Conservation (phyloP, 2,797 vertebrate species). For the Acipenser oxyrinchus region DNA sequence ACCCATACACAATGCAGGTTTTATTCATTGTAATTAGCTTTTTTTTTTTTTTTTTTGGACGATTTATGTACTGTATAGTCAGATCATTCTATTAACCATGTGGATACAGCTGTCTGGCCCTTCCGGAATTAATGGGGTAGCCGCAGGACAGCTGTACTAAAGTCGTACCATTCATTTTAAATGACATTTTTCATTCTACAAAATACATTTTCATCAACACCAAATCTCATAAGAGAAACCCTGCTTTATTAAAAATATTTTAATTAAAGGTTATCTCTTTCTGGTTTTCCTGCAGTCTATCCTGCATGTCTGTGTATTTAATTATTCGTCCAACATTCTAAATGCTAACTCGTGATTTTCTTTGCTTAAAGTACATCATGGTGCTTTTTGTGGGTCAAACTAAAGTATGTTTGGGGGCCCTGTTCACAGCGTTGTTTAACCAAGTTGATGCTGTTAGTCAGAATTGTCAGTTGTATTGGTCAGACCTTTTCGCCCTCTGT, state of each 20-base stretch:
- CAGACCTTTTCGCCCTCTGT: too few species aligned
- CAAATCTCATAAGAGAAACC: neutral
- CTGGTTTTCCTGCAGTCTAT: neutral
- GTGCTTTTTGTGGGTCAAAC: too few species aligned
- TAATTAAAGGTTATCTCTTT: slow-evolving; percentile 4
- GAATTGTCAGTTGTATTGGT: too few species aligned
- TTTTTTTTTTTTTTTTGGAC: too few species aligned
- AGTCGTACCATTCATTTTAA: neutral
- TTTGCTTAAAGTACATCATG: too few species aligned
- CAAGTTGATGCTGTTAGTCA: too few species aligned
- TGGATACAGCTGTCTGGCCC: neutral
- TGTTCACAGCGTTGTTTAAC: too few species aligned
- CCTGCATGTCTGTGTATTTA: neutral
- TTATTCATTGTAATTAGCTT: too few species aligned
- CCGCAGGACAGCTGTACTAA: neutral
- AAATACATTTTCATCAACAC: neutral
- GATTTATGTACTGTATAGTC: neutral
- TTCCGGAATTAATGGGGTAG: neutral
- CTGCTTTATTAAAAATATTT: neutral
- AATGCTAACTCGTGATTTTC: too few species aligned
- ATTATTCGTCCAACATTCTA: neutral
- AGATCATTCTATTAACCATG: neutral
- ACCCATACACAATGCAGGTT: too few species aligned
- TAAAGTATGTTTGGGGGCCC: too few species aligned
- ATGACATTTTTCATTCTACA: neutral